Evolutionary conservation across 2,113 vertebrate genomes (phyloP).

Genomic region (Apodemus sylvaticus): DNA sequence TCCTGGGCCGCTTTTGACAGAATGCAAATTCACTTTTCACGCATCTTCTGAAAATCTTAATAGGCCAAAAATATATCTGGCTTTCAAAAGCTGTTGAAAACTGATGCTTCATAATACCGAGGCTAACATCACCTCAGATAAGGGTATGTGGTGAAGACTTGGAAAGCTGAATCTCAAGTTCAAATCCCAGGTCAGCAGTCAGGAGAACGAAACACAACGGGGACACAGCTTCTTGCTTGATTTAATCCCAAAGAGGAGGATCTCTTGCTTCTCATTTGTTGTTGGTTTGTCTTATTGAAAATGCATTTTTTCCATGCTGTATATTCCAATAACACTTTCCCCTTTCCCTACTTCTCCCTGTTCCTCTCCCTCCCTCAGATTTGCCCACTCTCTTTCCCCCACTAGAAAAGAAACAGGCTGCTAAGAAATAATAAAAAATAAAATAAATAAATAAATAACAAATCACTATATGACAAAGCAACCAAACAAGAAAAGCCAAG

Average conservation of each 20-base stretch:
- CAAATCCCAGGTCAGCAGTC: not conserved
- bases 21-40: constrained; percentile 14
- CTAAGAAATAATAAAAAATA: not conserved
- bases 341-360: not conserved
- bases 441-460: not conserved
- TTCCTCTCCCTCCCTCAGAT: not conserved
- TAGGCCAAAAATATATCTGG: not conserved
- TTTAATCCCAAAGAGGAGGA: not conserved
- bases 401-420: not conserved
- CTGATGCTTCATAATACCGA: not conserved
- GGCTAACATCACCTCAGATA: not conserved
- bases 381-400: not conserved
- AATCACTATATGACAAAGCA: not conserved
- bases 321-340: not conserved
- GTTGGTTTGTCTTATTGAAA: not conserved
- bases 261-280: not conserved
- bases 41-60: constrained; percentile 28
- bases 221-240: not conserved
- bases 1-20: not conserved
- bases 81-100: constrained; percentile 53
- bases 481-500: not conserved
- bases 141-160: constrained; percentile 3
- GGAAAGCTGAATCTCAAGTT: not conserved
- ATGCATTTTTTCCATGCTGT: not conserved
- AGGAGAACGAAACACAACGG: not conserved